Evolutionary conservation across 2,797 vertebrate genomes (phyloP).

Genomic region (Gobio occitaniae): DNA sequence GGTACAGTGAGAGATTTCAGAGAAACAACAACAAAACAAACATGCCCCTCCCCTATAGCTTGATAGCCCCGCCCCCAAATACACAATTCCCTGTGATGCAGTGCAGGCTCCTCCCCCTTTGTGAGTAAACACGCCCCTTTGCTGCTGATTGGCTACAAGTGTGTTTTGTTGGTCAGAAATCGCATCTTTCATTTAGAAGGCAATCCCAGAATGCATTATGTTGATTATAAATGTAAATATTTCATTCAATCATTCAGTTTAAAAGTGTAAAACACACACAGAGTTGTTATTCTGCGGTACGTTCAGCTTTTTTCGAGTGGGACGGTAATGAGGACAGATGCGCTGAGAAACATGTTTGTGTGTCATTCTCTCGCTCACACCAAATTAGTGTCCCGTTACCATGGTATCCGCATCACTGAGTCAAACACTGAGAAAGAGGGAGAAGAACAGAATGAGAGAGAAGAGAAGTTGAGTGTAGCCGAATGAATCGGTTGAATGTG

Average conservation of each 20-base stretch:
- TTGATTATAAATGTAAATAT: background rate
- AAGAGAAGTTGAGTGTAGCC: background rate
- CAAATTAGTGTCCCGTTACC: constrained; percentile 31
- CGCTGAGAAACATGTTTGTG: background rate
- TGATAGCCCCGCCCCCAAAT: too few species aligned
- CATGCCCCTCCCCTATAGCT: too few species aligned
- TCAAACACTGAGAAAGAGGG: background rate
- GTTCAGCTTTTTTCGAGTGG: background rate
- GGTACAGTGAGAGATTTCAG: background rate
- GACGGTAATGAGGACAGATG: background rate
- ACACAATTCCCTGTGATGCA: background rate
- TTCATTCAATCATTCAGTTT: background rate
- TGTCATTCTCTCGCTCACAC: background rate
- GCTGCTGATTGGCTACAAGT: background rate
- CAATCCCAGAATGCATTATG: background rate
- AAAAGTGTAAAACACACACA: background rate
- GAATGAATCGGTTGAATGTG: background rate
- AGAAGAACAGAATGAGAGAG: background rate
- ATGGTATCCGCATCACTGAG: constrained; percentile 9
- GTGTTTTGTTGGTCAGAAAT: background rate
- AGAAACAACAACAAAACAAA: background rate
- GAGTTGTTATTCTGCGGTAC: too few species aligned
- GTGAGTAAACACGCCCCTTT: background rate
- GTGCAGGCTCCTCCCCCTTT: background rate
- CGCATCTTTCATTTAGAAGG: background rate